phyloP scores from a whole-genome alignment of 2,113 vertebrate genomes.

The Labrus mixtus region DNA sequence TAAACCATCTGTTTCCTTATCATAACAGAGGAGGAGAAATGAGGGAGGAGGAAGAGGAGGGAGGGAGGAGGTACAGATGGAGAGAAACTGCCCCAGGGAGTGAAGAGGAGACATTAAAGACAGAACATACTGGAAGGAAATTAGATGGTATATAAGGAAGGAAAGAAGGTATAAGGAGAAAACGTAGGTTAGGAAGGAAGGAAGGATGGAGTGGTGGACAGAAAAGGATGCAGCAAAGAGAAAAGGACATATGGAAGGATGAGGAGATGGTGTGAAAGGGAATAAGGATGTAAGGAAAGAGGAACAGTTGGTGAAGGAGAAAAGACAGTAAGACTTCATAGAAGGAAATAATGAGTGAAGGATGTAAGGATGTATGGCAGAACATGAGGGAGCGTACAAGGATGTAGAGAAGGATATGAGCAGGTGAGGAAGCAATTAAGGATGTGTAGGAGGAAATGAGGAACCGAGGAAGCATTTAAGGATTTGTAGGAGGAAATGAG shows the following conservation, averaged over 20 bases:
- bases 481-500: no score
- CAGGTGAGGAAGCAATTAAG: not conserved
- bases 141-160: not conserved
- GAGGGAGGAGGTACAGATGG: not conserved
- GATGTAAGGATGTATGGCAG: not conserved
- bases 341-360: not conserved
- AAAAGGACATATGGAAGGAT: no score
- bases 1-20: conserved; percentile 12
- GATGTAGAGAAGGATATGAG: not conserved
- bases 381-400: no score
- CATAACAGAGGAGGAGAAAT: not conserved
- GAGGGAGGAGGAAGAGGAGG: not conserved
- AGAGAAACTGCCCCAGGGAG: no score
- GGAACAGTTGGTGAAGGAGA: no score
- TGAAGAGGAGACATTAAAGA: not conserved
- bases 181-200: not conserved
- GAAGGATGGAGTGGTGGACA: no score
- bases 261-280: no score
- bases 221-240: no score
- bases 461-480: not conserved
- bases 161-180: not conserved
- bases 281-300: no score
- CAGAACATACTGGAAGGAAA: not conserved
- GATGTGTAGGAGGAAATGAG: not conserved
- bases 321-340: no score